Evolutionary conservation across 2,113 vertebrate genomes (phyloP), one percentile per base, ranked within the genome.

Genomic region (Cephalopterus ornatus): DNA sequence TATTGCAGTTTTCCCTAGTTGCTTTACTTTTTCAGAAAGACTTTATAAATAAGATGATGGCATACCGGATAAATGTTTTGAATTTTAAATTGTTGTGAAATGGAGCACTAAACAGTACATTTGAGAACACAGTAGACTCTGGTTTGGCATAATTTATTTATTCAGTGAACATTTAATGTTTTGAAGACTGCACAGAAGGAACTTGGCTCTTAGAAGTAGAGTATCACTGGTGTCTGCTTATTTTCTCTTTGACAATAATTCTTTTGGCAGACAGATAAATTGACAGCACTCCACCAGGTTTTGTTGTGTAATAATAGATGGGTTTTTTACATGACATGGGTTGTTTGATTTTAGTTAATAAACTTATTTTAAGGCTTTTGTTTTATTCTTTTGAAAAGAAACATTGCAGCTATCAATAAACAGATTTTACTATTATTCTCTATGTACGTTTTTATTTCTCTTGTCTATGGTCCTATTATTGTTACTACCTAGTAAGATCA

Each of bases 201-300:
- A 26, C 21, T 41, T 79, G 12, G 6, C 12, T 71, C 39, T 52
- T 68, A 59, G 47, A 68, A 76, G 47, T 23, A 22, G 28, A 30
- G 2, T 44, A 42, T 42, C 19, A 6, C 8, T 0, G 1, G 6
- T 50, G 37, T 58, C 52, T 46, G 26, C 8, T 65, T 72, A 52
- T 74, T 56, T 85, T 65, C 18, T 79, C 22, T 89, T 71, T 72
- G 58, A 53, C 61, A 76, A 42, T 8, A 79, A 39, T 75, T 75
- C 12, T 72, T 83, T 82, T 80, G 46, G 32, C 59, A 73, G 61
- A 74, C 11, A 68, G 33, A n/a, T 65, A 44, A 77, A 74, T 27
- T 39, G 53, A 68, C 19, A 73, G 9, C 12, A 11, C 8, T 89
- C 12, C 42, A 19, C 11, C 53, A 30, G 5, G 5, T 78, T 82